Base-by-base conservation (phyloP, 2,888 invertebrate genomes). In the Meandrusa payeni region DNA sequence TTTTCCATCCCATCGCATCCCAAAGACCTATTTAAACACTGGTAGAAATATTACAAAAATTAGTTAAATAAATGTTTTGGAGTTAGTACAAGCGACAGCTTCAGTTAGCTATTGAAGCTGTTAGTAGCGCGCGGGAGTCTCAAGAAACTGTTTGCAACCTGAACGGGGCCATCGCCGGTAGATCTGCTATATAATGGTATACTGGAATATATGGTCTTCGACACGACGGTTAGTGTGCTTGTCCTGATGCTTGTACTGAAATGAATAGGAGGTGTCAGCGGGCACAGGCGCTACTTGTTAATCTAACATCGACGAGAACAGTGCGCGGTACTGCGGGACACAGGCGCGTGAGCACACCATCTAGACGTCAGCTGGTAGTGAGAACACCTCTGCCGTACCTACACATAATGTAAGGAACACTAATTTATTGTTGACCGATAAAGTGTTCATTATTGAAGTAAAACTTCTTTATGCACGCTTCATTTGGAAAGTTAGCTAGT, bases 201-300 rank as follows among this genome's bases (percentile, higher is more conserved):
- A 33, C 69, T 65, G 69, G 71, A 69, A 75, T 72, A 72, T 69
- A 75, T 71, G 68, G 65, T 76, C 77, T 69, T 76, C 76, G 52
- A 56, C 66, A 63, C 75, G 69, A 60, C 70, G 62, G 73, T 75
- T 86, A 87, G 71, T 86, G 76, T 60, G 86, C 87, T 74, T 87
- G 86, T 67, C 87, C 87, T 65, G 82, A 82, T 58, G 87, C 87
- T 81, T 82, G 75, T 72, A 87, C 87, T 87, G 87, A 83, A 87
- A 87, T 78, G 81, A 87, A 85, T 57, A 73, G 71, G 69, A 57
- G 57, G 58, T 54, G 64, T 74, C 64, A 74, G 64, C 67, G 63
- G 32, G 38, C 19, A 9, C 5, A 23, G 22, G 39, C 33, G 11
- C 44, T 39, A 39, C 32, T 12, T 44, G 44, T 44, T 44, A 44